A percentile compares a stretch with the other conserved stretches of the same genome.
Evolutionary conservation across 2,113 vertebrate genomes (phyloP).

Genomic region (Puntigrus tetrazona): DNA sequence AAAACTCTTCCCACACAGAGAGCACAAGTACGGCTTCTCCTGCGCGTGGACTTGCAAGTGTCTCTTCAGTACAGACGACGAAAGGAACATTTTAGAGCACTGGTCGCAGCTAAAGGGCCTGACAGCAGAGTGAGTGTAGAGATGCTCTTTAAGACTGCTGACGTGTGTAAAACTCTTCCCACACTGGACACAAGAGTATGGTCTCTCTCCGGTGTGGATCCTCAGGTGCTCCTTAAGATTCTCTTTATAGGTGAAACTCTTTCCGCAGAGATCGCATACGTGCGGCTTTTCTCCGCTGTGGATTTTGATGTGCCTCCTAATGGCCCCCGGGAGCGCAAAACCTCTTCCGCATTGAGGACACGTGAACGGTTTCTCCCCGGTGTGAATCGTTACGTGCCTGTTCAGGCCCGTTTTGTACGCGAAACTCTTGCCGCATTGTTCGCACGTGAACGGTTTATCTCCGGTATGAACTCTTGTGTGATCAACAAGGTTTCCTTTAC

Average conservation of each 20-base stretch:
- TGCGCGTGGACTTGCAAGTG: not conserved
- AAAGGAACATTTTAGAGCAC: not conserved
- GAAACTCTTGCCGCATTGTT: not conserved
- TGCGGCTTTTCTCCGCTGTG: slow-evolving; percentile 1
- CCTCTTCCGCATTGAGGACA: not conserved
- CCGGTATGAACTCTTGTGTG: not conserved
- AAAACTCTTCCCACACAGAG: slow-evolving; percentile 1
- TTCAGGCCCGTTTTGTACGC: not conserved
- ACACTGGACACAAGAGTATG: not conserved
- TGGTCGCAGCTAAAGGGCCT: not conserved
- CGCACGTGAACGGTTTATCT: not conserved
- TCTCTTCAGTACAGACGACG: not conserved
- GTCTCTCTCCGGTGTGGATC: not conserved
- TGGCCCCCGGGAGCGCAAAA: not conserved
- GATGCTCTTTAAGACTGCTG: not conserved
- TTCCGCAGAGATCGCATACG: not conserved
- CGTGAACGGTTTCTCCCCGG: not conserved
- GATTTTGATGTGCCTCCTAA: not conserved
- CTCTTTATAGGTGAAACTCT: not conserved
- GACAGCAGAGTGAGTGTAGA: not conserved
- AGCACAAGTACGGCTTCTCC: not conserved
- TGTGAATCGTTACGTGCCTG: not conserved
- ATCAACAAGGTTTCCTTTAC: not conserved
- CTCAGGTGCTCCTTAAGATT: not conserved
- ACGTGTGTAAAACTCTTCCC: not conserved